Base-by-base conservation (phyloP, 2,888 invertebrate genomes). In the Monochamus alternatus region DNA sequence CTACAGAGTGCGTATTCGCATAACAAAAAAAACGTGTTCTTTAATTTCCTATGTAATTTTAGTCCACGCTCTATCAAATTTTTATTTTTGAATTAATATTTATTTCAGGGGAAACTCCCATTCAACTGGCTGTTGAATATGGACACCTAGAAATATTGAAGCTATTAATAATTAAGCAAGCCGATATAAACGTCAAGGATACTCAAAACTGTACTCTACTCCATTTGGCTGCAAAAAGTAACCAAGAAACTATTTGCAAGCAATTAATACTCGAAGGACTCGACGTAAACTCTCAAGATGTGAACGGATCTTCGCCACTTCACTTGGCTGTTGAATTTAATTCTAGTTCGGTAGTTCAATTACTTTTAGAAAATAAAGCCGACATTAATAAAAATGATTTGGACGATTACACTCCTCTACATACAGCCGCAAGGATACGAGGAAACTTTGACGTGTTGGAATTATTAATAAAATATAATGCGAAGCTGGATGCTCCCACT, bases 401-500 rank as follows among this genome's bases (percentile, higher is more conserved):
- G 7, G 84, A 85, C 51, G 78, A 79, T 47, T 84, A 85, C 72
- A 82, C 84, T 8, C 81, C 84, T 7, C 69, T 85, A 5, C 83
- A 84, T 62, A 59, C 80, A 14, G 84, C 84, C 8, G 81, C 82
- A 12, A 78, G 64, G 47, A 64, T 60, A 22, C 75, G 75, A 51
- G 14, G 44, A 5, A 69, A 66, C 65, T 32, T 65, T 7, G 75
- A 78, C 8, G 52, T 81, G 5, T 66, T 81, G 4, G 75, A 80
- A 66, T 31, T 81, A 3, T 74, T 85, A 51, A 43, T 84, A 12
- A 73, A 78, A 59, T 73, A 80, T 59, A 78, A 78, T 31, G 83
- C 84, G 3, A 67, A 64, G 43, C 31, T 47, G 2, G 74, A 81
- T 32, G 31, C 68, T 9, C 58, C 71, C 31, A 83, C 83, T 9